phyloP scores from a whole-genome alignment of 2,113 vertebrate genomes.

The Antechinus flavipes region DNA sequence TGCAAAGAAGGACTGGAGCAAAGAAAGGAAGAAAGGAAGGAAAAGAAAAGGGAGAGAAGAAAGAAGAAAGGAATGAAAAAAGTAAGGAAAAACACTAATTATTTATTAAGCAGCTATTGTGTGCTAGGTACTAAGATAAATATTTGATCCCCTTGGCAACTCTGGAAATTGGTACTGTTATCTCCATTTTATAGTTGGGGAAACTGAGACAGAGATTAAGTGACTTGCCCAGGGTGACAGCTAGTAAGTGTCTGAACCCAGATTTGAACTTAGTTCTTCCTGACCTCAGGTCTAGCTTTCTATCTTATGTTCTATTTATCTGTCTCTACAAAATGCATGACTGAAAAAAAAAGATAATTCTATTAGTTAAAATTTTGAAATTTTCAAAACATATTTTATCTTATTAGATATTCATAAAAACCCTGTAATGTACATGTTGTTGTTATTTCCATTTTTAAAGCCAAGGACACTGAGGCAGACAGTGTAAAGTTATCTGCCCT shows the following conservation, averaged over 20 bases:
- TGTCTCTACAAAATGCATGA: background rate
- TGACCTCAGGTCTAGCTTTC: background rate
- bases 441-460: background rate
- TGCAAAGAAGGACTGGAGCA: background rate
- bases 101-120: background rate
- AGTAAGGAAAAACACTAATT: background rate
- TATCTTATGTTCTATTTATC: background rate
- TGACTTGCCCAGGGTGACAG: background rate
- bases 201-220: background rate
- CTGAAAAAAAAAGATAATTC: background rate
- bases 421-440: background rate
- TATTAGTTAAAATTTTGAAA: background rate
- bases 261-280: background rate
- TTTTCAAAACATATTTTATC: background rate
- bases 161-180: background rate
- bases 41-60: background rate
- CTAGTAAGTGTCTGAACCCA: background rate
- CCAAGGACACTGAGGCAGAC: background rate
- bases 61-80: background rate
- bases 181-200: background rate
- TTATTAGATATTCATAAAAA: background rate
- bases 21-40: background rate
- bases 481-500: background rate
- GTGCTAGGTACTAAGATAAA: background rate
- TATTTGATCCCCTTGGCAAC: background rate